Base-by-base conservation (phyloP, 2,888 invertebrate species). In the Meiosimyza decipiens region DNA sequence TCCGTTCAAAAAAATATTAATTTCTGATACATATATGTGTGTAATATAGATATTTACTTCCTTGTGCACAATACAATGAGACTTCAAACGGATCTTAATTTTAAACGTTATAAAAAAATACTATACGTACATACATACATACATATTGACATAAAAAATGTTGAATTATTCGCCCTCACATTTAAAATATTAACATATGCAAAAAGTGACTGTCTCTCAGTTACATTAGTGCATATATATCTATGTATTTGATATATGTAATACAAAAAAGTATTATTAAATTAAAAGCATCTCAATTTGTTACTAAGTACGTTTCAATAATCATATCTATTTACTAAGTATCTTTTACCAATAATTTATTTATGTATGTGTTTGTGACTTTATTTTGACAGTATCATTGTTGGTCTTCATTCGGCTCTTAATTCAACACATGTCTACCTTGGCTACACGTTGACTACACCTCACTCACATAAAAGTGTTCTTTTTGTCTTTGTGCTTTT, bases 381-480 rank as follows among this genome's bases (percentile, higher is more conserved):
- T 69, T 69, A 69, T 69, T 69, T 69, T 69, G 69, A 69, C 60
- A 40, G 60, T 60, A 60, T 69, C 51, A 28, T 71, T 22, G 22
- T 47, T 55, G 64, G 22, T 67, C 67, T 49, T 55, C 13, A 15
- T 22, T 40, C 40, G 40, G 40, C 40, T 62, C 28, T 69, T 28
- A 51, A 69, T 52, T 60, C 33, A 60, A 60, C 28, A 60, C 40
- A 62, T 69, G 60, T 62, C 51, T 60, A 33, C n/a, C 52, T 67
- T 55, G 64, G 49, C 49, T 64, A 50, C 64, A 64, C 51, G 64
- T 50, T 64, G 51, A 51, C 64, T 64, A 57, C 67, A 57, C 57
- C 66, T 66, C 28, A 55, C 57, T 67, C 49, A 57, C 13, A 57
- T 40, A 40, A 40, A 40, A 9, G 40, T 40, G 9, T 57, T 57